phyloP scores from a whole-genome alignment of 2,888 invertebrate species.

The Polia nebulosa region DNA sequence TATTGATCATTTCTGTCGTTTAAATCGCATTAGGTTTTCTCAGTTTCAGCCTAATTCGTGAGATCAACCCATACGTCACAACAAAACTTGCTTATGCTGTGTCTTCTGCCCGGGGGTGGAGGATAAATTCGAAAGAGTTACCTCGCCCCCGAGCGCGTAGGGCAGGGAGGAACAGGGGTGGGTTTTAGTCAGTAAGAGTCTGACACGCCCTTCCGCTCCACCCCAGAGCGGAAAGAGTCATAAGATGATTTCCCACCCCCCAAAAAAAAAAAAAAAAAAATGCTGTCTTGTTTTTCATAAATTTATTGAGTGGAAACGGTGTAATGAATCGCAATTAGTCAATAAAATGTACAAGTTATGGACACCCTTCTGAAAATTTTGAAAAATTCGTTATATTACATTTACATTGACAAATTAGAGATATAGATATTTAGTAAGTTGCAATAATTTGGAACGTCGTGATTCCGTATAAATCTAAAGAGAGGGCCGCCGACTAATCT shows the following conservation, averaged over 20 bases:
- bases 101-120: too few species aligned
- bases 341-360: not conserved
- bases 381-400: not conserved
- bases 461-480: not conserved
- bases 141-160: too few species aligned
- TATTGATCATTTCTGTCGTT: not conserved
- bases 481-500: constrained; percentile 4
- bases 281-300: not conserved
- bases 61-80: not conserved
- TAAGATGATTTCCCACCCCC: too few species aligned
- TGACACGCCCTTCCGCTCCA: too few species aligned
- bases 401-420: not conserved
- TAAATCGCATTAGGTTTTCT: not conserved
- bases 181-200: too few species aligned
- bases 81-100: not conserved
- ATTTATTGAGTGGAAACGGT: not conserved
- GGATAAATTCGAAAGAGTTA: too few species aligned
- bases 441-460: not conserved
- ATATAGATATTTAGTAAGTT: not conserved
- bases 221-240: too few species aligned
- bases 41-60: not conserved
- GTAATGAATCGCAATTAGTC: not conserved
- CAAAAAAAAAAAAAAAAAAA: too few species aligned
- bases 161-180: too few species aligned
- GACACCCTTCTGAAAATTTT: not conserved